These are phyloP conservation scores for Bucorvus abyssinicus DNA, from an alignment of 2,797 vertebrate species.

Conservation along the genomic window DNA sequence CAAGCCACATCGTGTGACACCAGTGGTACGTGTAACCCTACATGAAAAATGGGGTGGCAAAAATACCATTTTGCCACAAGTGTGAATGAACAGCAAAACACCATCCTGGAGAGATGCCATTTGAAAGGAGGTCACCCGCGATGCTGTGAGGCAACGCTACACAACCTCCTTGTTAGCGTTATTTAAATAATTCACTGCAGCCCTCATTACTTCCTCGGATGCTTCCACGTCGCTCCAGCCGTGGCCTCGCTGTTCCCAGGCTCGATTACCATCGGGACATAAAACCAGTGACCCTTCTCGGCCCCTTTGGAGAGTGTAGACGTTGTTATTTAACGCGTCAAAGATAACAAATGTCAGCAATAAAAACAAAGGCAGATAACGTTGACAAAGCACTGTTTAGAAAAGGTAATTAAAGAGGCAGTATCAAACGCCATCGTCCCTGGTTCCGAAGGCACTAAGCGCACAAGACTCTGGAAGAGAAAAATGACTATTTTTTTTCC, in stretches of 20 bases:
- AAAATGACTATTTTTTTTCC: background rate
- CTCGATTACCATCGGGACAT: background rate
- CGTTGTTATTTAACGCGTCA: rapidly evolving
- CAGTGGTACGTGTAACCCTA: rapidly evolving
- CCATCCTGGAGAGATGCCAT: background rate
- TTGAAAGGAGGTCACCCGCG: background rate
- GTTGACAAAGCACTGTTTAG: background rate
- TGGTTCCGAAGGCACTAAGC: background rate
- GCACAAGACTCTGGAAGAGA: rapidly evolving
- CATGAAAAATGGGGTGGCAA: background rate
- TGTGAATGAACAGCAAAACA: background rate
- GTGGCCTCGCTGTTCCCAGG: background rate
- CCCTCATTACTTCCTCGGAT: background rate
- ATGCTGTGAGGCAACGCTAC: background rate
- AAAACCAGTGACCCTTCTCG: background rate
- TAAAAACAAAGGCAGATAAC: background rate
- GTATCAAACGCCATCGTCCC: too few relatives aligned
- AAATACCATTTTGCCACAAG: background rate
- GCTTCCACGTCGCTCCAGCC: background rate
- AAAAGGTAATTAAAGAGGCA: background rate
- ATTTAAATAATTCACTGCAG: background rate
- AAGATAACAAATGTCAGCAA: background rate
- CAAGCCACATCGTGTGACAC: rapidly evolving
- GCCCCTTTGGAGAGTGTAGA: rapidly evolving
- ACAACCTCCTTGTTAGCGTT: background rate